These are phyloP conservation scores for Sturnus vulgaris DNA, from an alignment of 2,113 vertebrate genomes.

Conservation along the genomic window DNA sequence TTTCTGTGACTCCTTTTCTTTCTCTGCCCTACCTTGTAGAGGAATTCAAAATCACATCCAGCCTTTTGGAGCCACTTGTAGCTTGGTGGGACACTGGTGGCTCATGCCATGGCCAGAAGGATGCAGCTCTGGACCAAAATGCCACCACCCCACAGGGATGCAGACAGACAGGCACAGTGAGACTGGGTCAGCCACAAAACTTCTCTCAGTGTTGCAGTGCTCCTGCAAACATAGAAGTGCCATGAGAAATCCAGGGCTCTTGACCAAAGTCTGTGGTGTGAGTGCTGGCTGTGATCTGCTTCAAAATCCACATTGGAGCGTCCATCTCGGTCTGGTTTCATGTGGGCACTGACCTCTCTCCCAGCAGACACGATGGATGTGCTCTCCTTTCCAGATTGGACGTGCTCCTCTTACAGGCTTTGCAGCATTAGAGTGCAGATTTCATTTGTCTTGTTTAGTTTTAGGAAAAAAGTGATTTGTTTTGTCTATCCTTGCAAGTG, in stretches of 20 bases:
- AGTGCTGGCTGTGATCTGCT: rapidly evolving
- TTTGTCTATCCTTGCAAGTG: slow-evolving; percentile 26
- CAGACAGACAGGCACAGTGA: rapidly evolving
- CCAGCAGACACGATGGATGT: background rate
- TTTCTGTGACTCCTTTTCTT: background rate
- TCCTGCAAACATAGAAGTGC: background rate
- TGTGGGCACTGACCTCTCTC: background rate
- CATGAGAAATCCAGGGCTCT: background rate
- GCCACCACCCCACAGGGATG: too few relatives aligned
- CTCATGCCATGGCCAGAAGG: rapidly evolving
- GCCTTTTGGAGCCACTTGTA: background rate
- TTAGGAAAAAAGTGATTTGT: background rate
- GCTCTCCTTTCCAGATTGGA: background rate
- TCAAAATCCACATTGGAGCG: background rate
- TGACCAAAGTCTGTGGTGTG: background rate
- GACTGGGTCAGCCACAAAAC: background rate
- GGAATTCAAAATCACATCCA: background rate
- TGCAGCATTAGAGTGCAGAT: slow-evolving; percentile 3
- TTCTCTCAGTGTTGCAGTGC: background rate
- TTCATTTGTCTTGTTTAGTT: slow-evolving; percentile 55
- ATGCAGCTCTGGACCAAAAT: background rate
- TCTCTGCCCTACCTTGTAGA: rapidly evolving
- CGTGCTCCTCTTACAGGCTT: background rate
- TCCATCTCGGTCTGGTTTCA: rapidly evolving
- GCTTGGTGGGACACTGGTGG: background rate